Evolutionary conservation across 2,888 invertebrate genomes (phyloP).

Genomic region (Willowsia nigromaculata): DNA sequence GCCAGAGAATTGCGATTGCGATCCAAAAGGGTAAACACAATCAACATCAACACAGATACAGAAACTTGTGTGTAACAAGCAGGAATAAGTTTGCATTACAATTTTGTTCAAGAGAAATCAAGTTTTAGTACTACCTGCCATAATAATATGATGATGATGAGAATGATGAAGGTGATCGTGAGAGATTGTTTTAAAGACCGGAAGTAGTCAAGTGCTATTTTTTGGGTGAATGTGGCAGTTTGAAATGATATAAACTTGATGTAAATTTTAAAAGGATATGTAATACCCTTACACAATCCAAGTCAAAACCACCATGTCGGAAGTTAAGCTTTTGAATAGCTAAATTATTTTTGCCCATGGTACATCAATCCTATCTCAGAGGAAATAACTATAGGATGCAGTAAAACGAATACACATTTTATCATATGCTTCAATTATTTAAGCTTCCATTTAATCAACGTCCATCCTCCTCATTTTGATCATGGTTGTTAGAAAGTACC

Average conservation of each 20-base stretch:
- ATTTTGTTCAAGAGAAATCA: neutral
- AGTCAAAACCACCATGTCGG: neutral
- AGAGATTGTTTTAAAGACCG: conserved; percentile 19
- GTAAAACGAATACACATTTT: neutral
- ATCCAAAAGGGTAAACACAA: conserved; percentile 17
- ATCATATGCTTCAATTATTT: neutral
- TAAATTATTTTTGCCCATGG: neutral
- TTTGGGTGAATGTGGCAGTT: neutral
- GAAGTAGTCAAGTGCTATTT: conserved; percentile 25
- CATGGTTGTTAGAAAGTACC: neutral
- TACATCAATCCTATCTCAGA: neutral
- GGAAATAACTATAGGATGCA: neutral
- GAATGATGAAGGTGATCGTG: neutral
- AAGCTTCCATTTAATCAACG: neutral
- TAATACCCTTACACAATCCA: neutral
- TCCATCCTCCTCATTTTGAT: neutral
- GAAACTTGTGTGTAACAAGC: neutral
- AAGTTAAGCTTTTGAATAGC: neutral
- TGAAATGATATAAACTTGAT: neutral
- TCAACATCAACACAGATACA: neutral
- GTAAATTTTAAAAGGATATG: neutral
- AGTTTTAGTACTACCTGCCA: neutral
- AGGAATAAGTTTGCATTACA: neutral
- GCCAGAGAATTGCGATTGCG: neutral
- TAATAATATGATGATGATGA: neutral